phyloP scores from a whole-genome alignment of 1,140 invertebrate genomes.

The Idris sp. region DNA sequence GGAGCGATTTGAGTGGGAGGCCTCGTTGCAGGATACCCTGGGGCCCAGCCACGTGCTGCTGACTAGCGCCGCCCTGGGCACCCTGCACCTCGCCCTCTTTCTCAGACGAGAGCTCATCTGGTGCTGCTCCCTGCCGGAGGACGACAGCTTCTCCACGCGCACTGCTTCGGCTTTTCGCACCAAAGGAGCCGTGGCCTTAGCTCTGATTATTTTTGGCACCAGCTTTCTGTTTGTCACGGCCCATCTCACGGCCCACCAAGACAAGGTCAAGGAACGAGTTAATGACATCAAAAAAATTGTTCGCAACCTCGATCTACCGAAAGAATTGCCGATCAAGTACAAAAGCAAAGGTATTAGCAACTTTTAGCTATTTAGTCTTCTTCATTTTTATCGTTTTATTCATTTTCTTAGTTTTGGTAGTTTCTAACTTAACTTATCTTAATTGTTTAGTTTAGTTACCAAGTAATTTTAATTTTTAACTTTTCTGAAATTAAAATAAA shows the following conservation, averaged over 20 bases:
- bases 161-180: slow-evolving; percentile 92
- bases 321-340: slow-evolving; percentile 86
- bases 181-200: slow-evolving; percentile 94
- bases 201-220: slow-evolving; percentile 94
- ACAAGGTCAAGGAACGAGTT: slow-evolving; percentile 91
- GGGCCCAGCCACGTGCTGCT: slow-evolving; percentile 92
- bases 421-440: too few species aligned
- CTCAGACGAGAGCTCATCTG: slow-evolving; percentile 93
- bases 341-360: slow-evolving; percentile 83
- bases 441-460: too few species aligned
- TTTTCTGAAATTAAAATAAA: too few species aligned
- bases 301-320: slow-evolving; percentile 90
- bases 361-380: too few species aligned
- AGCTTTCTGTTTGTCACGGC: slow-evolving; percentile 95
- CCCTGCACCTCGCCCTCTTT: slow-evolving; percentile 91
- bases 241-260: slow-evolving; percentile 93
- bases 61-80: slow-evolving; percentile 80
- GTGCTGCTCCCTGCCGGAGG: slow-evolving; percentile 95
- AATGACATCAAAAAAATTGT: slow-evolving; percentile 92
- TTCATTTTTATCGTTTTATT: too few species aligned
- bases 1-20: slow-evolving; percentile 93
- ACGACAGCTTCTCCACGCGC: slow-evolving; percentile 90
- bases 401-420: too few species aligned
- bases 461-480: too few species aligned
- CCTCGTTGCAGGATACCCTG: slow-evolving; percentile 92